These are phyloP conservation scores for Heteromyza rotundicornis DNA, from an alignment of 2,888 invertebrate species.

Conservation along the genomic window DNA sequence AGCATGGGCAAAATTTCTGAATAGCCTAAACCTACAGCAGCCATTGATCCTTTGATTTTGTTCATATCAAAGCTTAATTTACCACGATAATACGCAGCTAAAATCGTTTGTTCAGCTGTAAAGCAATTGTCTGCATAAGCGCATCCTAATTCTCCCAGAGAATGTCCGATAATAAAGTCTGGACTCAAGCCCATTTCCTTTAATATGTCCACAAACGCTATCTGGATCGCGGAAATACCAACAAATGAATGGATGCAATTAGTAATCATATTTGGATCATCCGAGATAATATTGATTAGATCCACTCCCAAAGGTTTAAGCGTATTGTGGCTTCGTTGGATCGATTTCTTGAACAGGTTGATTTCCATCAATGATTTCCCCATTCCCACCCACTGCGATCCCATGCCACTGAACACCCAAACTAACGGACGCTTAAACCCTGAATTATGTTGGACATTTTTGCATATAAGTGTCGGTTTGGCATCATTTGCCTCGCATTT, in stretches of 20 bases:
- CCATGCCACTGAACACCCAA: slow-evolving; percentile 91
- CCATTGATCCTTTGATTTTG: slow-evolving; percentile 81
- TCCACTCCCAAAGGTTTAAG: slow-evolving; percentile 69
- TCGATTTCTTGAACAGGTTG: slow-evolving; percentile 74
- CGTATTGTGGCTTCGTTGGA: slow-evolving; percentile 67
- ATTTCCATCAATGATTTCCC: slow-evolving; percentile 76
- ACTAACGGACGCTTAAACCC: slow-evolving; percentile 75
- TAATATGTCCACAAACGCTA: slow-evolving; percentile 70
- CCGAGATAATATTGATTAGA: slow-evolving; percentile 68
- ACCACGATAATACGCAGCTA: slow-evolving; percentile 82
- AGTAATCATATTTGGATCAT: slow-evolving; percentile 68
- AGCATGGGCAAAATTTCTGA: slow-evolving; percentile 66
- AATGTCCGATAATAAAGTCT: slow-evolving; percentile 83
- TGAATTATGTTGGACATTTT: slow-evolving; percentile 68
- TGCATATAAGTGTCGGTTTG: slow-evolving; percentile 51
- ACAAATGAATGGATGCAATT: slow-evolving; percentile 74
- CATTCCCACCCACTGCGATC: slow-evolving; percentile 86
- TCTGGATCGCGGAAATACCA: slow-evolving; percentile 72
- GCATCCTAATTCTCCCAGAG: slow-evolving; percentile 91
- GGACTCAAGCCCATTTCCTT: slow-evolving; percentile 68
- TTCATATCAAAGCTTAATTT: slow-evolving; percentile 74
- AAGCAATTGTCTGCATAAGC: slow-evolving; percentile 93
- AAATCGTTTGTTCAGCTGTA: slow-evolving; percentile 82
- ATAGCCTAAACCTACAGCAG: slow-evolving; percentile 76
- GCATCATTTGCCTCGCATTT: not conserved